Conservation (phyloP, 2,888 invertebrate genomes). For the Drosophila melanosoma region DNA sequence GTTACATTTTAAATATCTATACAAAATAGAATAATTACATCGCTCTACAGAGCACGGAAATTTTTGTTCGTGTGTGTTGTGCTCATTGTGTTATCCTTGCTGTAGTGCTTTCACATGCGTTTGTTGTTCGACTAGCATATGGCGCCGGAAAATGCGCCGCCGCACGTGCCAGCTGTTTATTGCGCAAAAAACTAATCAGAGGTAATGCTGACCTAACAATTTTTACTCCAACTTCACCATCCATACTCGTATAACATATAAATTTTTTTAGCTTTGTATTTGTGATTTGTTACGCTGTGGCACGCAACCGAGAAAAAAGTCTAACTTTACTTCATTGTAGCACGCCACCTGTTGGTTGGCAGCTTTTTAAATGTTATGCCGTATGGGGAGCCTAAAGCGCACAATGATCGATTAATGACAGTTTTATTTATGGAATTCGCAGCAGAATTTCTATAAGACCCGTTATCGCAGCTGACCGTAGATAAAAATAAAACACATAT, state of each 20-base stretch:
- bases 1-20: neutral
- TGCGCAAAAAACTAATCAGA: slow-evolving; percentile 63
- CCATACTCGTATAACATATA: neutral
- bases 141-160: slow-evolving; percentile 64
- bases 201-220: slow-evolving; percentile 42
- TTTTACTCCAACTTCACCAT: neutral
- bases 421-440: slow-evolving; percentile 28
- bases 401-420: slow-evolving; percentile 48
- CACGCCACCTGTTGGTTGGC: slow-evolving; percentile 65
- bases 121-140: slow-evolving; percentile 43
- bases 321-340: slow-evolving; percentile 29
- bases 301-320: slow-evolving; percentile 42
- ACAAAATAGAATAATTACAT: neutral
- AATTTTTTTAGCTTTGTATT: neutral
- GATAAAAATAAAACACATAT: slow-evolving; percentile 30
- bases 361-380: slow-evolving; percentile 21
- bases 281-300: slow-evolving; percentile 53
- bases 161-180: slow-evolving; percentile 61
- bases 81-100: slow-evolving; percentile 7
- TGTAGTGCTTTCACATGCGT: neutral
- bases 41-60: neutral
- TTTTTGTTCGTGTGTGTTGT: neutral
- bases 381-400: slow-evolving; percentile 25
- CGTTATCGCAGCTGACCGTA: slow-evolving; percentile 17
- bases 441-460: slow-evolving; percentile 9